Evolutionary conservation across 2,113 vertebrate genomes (phyloP).

Genomic region (Psilopogon haemacephalus): DNA sequence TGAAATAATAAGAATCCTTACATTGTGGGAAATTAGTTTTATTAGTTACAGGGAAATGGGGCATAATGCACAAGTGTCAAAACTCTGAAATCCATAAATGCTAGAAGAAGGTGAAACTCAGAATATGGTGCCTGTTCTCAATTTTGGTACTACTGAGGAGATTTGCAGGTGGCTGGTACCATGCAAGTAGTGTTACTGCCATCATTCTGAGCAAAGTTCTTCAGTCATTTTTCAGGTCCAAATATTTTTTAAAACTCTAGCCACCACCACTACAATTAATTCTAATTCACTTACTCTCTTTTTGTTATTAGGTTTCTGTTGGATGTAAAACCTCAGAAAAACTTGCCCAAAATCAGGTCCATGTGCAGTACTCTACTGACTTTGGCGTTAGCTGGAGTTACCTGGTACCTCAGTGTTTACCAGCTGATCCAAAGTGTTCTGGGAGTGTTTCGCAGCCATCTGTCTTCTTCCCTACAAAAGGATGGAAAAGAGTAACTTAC

Average conservation of each 20-base stretch:
- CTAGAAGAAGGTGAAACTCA: background rate
- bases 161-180: background rate
- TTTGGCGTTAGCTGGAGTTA: slow-evolving; percentile 97
- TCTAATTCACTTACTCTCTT: background rate
- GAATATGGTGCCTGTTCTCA: background rate
- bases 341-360: slow-evolving; percentile 89
- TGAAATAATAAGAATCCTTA: background rate
- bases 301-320: slow-evolving; percentile 84
- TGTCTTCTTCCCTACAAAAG: slow-evolving; percentile 91
- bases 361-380: slow-evolving; percentile 94
- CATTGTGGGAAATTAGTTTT: background rate
- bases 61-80: background rate
- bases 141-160: background rate
- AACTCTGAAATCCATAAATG: background rate
- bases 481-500: slow-evolving; percentile 94
- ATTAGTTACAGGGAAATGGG: background rate
- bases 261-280: background rate
- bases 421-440: slow-evolving; percentile 92
- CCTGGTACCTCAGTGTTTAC: slow-evolving; percentile 92
- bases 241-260: background rate
- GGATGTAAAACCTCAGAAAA: slow-evolving; percentile 90
- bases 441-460: slow-evolving; percentile 93
- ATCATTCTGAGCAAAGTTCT: background rate
- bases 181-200: background rate
- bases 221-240: background rate